These are phyloP conservation scores for Ammospiza nelsoni DNA, from an alignment of 2,113 vertebrate genomes.

Conservation along the genomic window DNA sequence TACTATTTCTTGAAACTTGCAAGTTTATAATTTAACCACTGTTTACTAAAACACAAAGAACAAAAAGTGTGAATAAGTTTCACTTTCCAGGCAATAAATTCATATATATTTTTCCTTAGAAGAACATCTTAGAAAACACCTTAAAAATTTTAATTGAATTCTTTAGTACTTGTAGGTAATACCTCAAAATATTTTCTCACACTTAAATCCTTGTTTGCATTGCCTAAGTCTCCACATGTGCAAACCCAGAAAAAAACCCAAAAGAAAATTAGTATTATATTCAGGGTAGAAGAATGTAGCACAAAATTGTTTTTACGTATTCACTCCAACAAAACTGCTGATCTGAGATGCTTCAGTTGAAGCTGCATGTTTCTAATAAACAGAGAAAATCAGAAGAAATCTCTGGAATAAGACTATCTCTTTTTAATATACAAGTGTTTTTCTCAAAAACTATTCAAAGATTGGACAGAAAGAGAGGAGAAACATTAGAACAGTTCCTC, in stretches of 20 bases:
- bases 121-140: background rate
- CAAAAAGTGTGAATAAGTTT: background rate
- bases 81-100: background rate
- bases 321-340: background rate
- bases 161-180: background rate
- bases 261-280: background rate
- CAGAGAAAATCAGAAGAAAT: background rate
- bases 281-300: background rate
- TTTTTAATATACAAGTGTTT: background rate
- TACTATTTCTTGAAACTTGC: background rate
- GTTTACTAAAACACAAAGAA: background rate
- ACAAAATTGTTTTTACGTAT: background rate
- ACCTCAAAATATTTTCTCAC: background rate
- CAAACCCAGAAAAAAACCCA: background rate
- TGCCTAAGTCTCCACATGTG: background rate
- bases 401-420: background rate
- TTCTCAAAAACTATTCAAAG: background rate
- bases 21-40: background rate
- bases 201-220: background rate
- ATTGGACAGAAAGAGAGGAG: background rate
- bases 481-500: background rate
- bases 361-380: background rate
- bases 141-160: background rate
- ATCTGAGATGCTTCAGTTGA: background rate
- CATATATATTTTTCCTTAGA: background rate